These are phyloP conservation scores for Distichodus sexfasciatus DNA, from an alignment of 2,797 vertebrate genomes.

Conservation along the genomic window DNA sequence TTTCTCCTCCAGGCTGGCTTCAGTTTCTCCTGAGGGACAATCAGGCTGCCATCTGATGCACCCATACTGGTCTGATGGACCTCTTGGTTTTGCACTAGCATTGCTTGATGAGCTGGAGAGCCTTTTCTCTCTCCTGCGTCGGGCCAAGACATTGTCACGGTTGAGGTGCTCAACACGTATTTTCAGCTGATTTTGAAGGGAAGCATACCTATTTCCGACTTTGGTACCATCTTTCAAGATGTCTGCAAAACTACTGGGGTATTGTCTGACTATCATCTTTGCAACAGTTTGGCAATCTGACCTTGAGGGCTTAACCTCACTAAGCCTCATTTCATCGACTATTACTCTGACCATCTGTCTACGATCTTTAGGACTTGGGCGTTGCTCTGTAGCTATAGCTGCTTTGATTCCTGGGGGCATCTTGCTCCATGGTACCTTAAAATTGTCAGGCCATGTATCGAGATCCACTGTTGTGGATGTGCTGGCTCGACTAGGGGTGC, in stretches of 20 bases:
- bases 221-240: constrained; percentile 16
- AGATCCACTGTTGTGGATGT: constrained; percentile 13
- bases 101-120: not conserved
- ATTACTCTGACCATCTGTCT: not conserved
- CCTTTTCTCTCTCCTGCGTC: not conserved
- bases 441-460: constrained; percentile 10
- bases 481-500: not conserved
- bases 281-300: constrained; percentile 4
- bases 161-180: constrained; percentile 18
- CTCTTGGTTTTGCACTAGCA: not conserved
- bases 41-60: constrained; percentile 14
- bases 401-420: constrained; percentile 10
- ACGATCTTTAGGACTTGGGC: not conserved
- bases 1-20: constrained; percentile 9
- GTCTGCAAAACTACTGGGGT: constrained; percentile 15
- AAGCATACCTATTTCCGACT: constrained; percentile 26
- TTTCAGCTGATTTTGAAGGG: constrained; percentile 22
- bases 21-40: constrained; percentile 8
- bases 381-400: not conserved
- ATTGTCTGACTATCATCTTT: not conserved
- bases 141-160: not conserved
- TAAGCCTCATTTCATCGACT: not conserved
- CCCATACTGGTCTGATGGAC: constrained; percentile 20
- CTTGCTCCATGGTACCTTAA: constrained; percentile 15
- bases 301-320: constrained; percentile 14